Evolutionary conservation across 1,140 invertebrate species (phyloP).

Genomic region (Drosophila ficusphila): DNA sequence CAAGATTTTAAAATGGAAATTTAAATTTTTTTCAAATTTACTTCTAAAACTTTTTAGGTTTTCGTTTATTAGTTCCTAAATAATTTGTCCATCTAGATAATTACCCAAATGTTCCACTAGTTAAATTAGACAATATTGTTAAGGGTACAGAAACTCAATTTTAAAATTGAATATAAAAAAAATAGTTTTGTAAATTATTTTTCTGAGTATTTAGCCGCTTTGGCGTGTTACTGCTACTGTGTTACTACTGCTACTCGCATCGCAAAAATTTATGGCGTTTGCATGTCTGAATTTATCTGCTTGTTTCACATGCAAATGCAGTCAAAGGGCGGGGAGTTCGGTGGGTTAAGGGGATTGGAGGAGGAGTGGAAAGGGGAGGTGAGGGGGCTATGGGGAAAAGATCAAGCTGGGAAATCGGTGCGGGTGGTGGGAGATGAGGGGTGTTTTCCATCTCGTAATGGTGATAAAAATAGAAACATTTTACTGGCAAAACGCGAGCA

Average conservation of each 20-base stretch:
- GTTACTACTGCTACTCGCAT: constrained; percentile 27
- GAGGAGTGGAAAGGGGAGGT: background rate
- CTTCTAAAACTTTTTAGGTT: too few species aligned
- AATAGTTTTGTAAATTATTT: background rate
- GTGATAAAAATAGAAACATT: constrained; percentile 80
- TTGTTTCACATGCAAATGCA: constrained; percentile 82
- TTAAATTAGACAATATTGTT: too few species aligned
- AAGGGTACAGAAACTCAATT: background rate
- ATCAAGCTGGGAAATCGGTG: constrained; percentile 22
- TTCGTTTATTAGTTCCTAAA: too few species aligned
- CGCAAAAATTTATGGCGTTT: constrained; percentile 76
- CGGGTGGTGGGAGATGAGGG: background rate
- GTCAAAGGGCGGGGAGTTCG: constrained; percentile 10
- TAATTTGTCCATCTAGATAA: too few species aligned
- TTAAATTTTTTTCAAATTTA: too few species aligned
- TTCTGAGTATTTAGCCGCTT: background rate
- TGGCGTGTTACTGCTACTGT: constrained; percentile 29
- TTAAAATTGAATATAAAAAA: too few species aligned
- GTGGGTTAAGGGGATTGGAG: background rate
- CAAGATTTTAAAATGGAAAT: too few species aligned
- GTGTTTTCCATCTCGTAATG: constrained; percentile 70
- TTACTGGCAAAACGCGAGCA: constrained; percentile 53
- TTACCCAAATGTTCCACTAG: too few species aligned
- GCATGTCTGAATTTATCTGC: constrained; percentile 82
- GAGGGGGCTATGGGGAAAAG: background rate